Percentiles rank a stretch among this genome's conserved stretches.
Evolutionary conservation across 2,113 vertebrate genomes (phyloP).

Genomic region (Psilopogon haemacephalus): DNA sequence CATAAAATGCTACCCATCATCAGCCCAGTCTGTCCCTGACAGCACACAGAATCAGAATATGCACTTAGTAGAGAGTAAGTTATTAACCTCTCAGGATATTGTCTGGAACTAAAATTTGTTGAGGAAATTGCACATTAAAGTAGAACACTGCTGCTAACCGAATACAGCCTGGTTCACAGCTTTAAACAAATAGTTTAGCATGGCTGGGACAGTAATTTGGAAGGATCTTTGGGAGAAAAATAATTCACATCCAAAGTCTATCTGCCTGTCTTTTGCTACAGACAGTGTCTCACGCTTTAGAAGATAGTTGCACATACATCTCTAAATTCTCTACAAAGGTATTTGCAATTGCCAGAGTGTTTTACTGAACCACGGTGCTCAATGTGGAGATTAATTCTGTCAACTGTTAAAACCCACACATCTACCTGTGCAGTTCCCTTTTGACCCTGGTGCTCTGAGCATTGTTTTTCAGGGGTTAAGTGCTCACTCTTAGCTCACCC

Average conservation of each 20-base stretch:
- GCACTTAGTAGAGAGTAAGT: not conserved
- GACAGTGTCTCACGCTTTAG: not conserved
- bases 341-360: not conserved
- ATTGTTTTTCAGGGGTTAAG: not conserved
- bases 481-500: not conserved
- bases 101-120: conserved; percentile 7
- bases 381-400: not conserved
- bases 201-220: not conserved
- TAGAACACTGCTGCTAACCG: not conserved
- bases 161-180: not conserved
- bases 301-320: not conserved
- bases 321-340: not conserved
- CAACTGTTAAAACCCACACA: not conserved
- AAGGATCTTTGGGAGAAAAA: not conserved
- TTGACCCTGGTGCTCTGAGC: not conserved
- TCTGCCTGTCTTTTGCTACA: not conserved
- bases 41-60: not conserved
- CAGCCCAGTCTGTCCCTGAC: not conserved
- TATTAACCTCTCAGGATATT: conserved; percentile 22
- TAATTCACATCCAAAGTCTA: not conserved
- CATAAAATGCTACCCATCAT: not conserved
- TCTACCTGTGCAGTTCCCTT: not conserved
- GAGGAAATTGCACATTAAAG: not conserved
- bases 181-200: not conserved
- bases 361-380: not conserved